These are phyloP conservation scores for Cephus runcator DNA, from an alignment of 2,888 invertebrate species.

Conservation along the genomic window DNA sequence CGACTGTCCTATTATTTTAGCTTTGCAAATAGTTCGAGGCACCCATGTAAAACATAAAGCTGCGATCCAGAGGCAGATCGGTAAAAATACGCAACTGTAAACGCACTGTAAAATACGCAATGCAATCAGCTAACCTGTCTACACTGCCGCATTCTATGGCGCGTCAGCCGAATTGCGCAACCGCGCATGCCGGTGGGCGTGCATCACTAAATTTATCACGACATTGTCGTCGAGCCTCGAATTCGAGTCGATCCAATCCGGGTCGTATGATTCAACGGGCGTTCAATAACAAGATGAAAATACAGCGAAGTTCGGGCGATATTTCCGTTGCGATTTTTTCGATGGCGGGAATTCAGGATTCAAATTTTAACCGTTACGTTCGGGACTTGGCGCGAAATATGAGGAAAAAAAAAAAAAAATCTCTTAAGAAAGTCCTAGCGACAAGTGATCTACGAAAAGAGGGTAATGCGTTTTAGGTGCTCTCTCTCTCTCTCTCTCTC, in stretches of 20 bases:
- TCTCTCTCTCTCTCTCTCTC: not conserved
- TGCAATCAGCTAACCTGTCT: not conserved
- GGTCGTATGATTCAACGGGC: not conserved
- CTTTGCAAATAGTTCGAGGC: too few relatives aligned
- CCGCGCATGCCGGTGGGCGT: not conserved
- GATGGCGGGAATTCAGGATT: not conserved
- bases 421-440: not conserved
- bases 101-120: not conserved
- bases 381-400: not conserved
- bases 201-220: slow-evolving; percentile 2
- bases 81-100: not conserved
- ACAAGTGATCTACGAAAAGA: not conserved
- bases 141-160: not conserved
- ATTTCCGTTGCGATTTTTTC: not conserved
- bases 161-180: not conserved
- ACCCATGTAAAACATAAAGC: not conserved
- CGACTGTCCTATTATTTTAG: not conserved
- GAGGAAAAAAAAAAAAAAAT: not conserved
- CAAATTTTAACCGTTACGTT: not conserved
- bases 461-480: not conserved
- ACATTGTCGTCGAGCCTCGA: not conserved
- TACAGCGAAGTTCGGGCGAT: not conserved
- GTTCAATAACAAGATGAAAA: not conserved
- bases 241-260: not conserved
- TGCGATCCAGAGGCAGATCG: not conserved